Evolutionary conservation across 2,797 vertebrate species (phyloP).

Genomic region (Oreochromis mossambicus): DNA sequence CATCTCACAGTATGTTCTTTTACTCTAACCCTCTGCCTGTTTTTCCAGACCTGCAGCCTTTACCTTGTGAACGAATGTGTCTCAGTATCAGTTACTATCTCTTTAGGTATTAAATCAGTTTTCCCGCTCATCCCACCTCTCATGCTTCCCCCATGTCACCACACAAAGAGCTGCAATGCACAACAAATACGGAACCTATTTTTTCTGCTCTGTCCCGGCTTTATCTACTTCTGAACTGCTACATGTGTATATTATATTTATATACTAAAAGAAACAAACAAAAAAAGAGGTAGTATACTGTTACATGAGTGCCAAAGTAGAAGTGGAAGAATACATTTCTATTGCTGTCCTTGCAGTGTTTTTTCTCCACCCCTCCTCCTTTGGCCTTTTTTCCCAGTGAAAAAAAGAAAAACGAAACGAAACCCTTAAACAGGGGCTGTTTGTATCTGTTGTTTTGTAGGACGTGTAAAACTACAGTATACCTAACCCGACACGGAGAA

Average conservation of each 20-base stretch:
- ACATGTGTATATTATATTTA: constrained; percentile 57
- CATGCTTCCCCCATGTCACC: neutral
- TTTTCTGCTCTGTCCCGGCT: constrained; percentile 46
- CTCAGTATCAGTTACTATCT: constrained; percentile 24
- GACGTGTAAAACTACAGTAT: constrained; percentile 24
- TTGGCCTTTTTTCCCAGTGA: constrained; percentile 20
- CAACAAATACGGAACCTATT: constrained; percentile 39
- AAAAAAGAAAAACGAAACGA: neutral
- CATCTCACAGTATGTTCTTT: constrained; percentile 16
- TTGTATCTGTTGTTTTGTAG: constrained; percentile 48
- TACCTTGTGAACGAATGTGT: constrained; percentile 37
- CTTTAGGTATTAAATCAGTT: constrained; percentile 21
- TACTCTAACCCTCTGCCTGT: constrained; percentile 1
- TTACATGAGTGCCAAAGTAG: constrained; percentile 77
- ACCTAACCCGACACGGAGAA: constrained; percentile 7
- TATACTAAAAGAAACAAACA: constrained; percentile 39
- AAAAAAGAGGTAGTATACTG: constrained; percentile 48
- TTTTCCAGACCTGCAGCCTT: constrained; percentile 19
- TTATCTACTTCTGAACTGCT: constrained; percentile 61
- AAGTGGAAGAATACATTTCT: constrained; percentile 54
- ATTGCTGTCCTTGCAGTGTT: constrained; percentile 40
- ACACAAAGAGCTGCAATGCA: constrained; percentile 57
- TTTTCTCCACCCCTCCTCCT: neutral
- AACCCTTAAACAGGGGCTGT: neutral
- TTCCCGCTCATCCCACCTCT: neutral